Evolutionary conservation across 2,113 vertebrate genomes (phyloP), one percentile per base, ranked within the genome.

Genomic region (Cyanoderma ruficeps): DNA sequence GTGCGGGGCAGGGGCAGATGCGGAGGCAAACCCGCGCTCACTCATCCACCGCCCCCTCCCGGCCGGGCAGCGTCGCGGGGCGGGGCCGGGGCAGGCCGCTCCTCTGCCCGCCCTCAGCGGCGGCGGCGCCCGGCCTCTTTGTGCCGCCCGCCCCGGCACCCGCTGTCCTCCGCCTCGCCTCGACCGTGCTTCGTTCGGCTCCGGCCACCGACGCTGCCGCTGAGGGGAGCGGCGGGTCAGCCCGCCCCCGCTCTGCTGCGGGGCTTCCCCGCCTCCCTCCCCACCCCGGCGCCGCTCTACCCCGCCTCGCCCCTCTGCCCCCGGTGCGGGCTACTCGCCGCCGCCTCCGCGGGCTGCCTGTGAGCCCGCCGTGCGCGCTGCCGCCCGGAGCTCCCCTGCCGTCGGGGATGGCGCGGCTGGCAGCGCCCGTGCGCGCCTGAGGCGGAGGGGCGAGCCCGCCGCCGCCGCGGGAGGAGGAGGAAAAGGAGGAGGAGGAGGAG

Each of bases 401-500:
- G 46, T 46, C n/a, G 76, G 83, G 77, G 78, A 94, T 95, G 90
- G 77, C 63, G 71, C 21, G 44, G 87, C 64, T 75, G 67, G 24
- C 79, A 67, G 94, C 55, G 56, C 60, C 83, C 44, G 47, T 20
- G 37, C 16, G 71, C 78, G 22, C 67, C 75, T 96, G 86, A 96
- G 75, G 33, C 42, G 60, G 23, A n/a, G 67, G 35, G 70, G 31
- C 49, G 72, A 81, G 25, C 83, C 86, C 69, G 15, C 61, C 52
- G 56, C 85, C 35, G 65, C 65, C 33, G 78, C n/a, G 35, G 85
- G 42, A 52, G 56, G 68, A 83, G 64, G 37, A 71, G 84, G 60
- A 72, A 37, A 16, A 50, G 71, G 42, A 74, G 69, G 41, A 65
- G 46, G 49, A 63, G 39, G 30, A 83, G 68, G 64, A 92, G 91